Percentiles rank a stretch among this genome's conserved stretches.
phyloP scores from a whole-genome alignment of 2,797 vertebrate species.

The Smutsia gigantea region DNA sequence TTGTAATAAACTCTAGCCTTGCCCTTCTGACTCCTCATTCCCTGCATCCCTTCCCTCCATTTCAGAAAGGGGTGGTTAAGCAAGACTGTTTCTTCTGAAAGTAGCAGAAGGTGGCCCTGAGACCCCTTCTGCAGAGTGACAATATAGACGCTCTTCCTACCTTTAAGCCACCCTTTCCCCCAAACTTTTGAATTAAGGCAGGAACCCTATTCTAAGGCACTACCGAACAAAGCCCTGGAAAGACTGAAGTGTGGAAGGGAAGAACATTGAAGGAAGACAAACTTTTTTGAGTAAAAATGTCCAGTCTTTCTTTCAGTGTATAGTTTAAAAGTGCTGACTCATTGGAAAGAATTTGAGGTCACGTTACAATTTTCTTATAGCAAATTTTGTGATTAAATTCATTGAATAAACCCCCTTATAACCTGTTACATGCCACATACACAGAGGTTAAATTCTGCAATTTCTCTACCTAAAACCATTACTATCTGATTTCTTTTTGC shows the following conservation, averaged over 20 bases:
- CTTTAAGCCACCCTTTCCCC: too few species aligned
- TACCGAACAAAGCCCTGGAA: not conserved
- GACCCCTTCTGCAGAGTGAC: constrained; percentile 53
- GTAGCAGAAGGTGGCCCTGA: not conserved
- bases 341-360: constrained; percentile 30
- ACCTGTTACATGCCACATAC: not conserved
- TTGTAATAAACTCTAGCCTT: constrained; percentile 36
- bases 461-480: not conserved
- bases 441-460: not conserved
- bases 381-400: constrained; percentile 42
- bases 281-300: not conserved
- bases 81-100: constrained; percentile 46
- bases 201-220: not conserved
- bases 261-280: not conserved
- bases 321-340: constrained; percentile 39
- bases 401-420: not conserved
- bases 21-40: not conserved
- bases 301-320: not conserved
- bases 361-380: constrained; percentile 32
- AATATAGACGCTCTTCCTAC: not conserved
- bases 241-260: not conserved
- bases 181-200: not conserved
- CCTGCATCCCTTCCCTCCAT: not conserved
- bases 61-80: constrained; percentile 52
- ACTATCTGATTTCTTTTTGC: not conserved